Evolutionary conservation across 1,140 invertebrate genomes (phyloP).

Genomic region (Lepidurus packardi): DNA sequence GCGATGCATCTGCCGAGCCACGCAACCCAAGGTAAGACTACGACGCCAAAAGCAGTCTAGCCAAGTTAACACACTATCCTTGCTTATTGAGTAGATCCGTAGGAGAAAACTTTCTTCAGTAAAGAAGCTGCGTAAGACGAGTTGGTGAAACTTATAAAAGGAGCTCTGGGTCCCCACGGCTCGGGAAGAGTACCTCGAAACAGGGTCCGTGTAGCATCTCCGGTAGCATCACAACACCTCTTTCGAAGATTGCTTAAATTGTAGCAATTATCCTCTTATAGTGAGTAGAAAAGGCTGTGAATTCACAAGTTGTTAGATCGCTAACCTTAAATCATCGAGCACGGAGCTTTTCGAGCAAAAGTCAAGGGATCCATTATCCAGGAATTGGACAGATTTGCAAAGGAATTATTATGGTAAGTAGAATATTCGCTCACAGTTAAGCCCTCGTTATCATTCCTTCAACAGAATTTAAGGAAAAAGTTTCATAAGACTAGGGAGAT

Average conservation of each 20-base stretch:
- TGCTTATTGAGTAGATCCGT: not conserved
- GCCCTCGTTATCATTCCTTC: too few relatives aligned
- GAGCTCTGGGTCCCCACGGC: not conserved
- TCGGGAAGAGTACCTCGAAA: not conserved
- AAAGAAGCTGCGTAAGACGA: not conserved
- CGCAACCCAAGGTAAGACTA: not conserved
- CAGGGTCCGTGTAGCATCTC: slow-evolving; percentile 6
- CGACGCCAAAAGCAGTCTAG: not conserved
- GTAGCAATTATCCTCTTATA: not conserved
- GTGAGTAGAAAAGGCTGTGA: too few relatives aligned
- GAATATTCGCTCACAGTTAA: too few relatives aligned
- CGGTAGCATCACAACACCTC: not conserved
- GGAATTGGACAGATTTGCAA: too few relatives aligned
- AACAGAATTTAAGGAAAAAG: too few relatives aligned
- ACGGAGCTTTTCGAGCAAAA: too few relatives aligned
- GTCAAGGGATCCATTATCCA: too few relatives aligned
- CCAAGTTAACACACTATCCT: not conserved
- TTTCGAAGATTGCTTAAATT: not conserved
- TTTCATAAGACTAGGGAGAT: too few relatives aligned
- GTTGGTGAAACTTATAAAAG: slow-evolving; percentile 4
- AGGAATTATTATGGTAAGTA: too few relatives aligned
- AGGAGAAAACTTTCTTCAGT: not conserved
- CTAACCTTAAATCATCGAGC: too few relatives aligned
- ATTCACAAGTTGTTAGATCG: too few relatives aligned
- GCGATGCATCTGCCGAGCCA: not conserved